These are phyloP conservation scores for Helarctos malayanus DNA, from an alignment of 2,797 vertebrate species.

Conservation along the genomic window DNA sequence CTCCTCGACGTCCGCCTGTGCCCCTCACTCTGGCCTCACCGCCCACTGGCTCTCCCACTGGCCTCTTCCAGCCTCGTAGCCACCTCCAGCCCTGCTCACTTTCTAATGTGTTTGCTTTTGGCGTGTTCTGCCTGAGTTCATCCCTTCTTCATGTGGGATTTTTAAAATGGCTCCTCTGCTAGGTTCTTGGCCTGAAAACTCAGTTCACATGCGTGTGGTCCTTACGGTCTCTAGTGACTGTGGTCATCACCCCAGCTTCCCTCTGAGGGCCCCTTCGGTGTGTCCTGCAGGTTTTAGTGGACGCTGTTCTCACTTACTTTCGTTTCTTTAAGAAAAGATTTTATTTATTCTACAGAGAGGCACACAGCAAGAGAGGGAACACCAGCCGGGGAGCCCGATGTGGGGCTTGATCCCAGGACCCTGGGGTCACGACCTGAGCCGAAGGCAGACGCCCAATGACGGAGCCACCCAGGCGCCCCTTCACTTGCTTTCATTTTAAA, in stretches of 20 bases:
- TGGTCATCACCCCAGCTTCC: rapidly evolving
- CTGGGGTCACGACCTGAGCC: too few relatives aligned
- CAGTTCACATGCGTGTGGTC: not conserved
- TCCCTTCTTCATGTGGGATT: not conserved
- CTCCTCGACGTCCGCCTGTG: not conserved
- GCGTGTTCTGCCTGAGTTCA: not conserved
- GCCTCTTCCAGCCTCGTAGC: not conserved
- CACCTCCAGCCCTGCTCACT: rapidly evolving
- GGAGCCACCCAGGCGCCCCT: too few relatives aligned
- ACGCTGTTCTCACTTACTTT: not conserved
- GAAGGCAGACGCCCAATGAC: too few relatives aligned
- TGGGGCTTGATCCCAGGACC: too few relatives aligned
- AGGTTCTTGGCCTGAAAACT: not conserved
- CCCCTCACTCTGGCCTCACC: not conserved
- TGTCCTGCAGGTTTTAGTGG: not conserved
- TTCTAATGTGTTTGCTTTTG: rapidly evolving
- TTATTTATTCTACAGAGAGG: too few relatives aligned
- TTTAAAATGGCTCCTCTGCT: not conserved
- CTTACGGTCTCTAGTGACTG: not conserved
- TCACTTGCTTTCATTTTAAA: not conserved
- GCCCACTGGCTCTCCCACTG: not conserved
- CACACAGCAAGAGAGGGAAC: too few relatives aligned
- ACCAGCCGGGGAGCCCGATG: too few relatives aligned
- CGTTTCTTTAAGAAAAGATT: not conserved
- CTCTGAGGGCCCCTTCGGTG: rapidly evolving